phyloP scores from a whole-genome alignment of 2,113 vertebrate species.

The Morone saxatilis region DNA sequence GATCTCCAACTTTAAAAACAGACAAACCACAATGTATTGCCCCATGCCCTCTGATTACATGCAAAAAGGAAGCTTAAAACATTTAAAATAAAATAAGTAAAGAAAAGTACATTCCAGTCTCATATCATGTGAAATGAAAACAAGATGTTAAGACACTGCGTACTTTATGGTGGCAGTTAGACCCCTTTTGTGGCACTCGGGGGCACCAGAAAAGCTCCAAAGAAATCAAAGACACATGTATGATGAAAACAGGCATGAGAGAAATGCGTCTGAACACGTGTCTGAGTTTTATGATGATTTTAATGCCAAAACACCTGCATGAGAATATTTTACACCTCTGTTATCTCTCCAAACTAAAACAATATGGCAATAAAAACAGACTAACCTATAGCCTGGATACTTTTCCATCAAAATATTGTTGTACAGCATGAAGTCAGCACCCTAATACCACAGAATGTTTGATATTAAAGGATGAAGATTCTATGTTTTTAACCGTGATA shows the following conservation, averaged over 20 bases:
- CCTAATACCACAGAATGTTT: background rate
- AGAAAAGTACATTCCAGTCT: background rate
- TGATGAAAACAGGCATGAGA: background rate
- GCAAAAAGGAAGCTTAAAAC: background rate
- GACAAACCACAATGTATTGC: slow-evolving; percentile 1
- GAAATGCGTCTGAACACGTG: slow-evolving; percentile 2
- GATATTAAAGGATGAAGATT: slow-evolving; percentile 3
- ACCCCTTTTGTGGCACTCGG: background rate
- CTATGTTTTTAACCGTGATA: slow-evolving; percentile 28
- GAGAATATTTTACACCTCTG: slow-evolving; percentile 6
- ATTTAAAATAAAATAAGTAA: background rate
- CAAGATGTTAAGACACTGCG: slow-evolving; percentile 37
- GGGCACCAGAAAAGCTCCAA: background rate
- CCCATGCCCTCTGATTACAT: background rate
- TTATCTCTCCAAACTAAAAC: slow-evolving; percentile 4
- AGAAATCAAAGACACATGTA: slow-evolving; percentile 41
- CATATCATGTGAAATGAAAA: slow-evolving; percentile 31
- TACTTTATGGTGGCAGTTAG: slow-evolving; percentile 13
- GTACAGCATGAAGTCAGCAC: background rate
- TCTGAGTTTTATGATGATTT: slow-evolving; percentile 23
- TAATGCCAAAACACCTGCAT: slow-evolving; percentile 29
- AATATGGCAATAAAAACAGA: background rate
- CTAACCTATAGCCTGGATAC: background rate
- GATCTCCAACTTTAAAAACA: slow-evolving; percentile 29
- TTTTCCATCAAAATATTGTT: background rate